Conservation (phyloP, 2,797 vertebrate genomes). For the Alfaro cultratus region DNA sequence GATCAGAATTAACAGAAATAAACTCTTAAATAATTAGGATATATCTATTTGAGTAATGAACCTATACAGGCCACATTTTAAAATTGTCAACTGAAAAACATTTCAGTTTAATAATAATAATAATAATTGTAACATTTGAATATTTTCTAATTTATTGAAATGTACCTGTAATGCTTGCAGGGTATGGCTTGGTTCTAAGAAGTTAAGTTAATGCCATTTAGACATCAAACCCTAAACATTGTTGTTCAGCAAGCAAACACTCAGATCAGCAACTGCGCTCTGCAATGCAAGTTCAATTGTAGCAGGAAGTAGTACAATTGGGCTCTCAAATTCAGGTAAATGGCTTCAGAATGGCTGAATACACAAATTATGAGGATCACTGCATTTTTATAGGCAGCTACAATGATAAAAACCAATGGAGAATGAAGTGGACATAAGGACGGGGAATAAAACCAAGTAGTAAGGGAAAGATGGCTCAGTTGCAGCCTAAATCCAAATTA, state of each 20-base stretch:
- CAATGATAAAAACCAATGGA: neutral
- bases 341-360: neutral
- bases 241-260: neutral
- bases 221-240: neutral
- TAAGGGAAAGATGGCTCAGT: neutral
- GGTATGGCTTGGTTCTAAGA: neutral
- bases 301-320: neutral
- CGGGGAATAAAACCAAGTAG: neutral
- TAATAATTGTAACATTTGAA: neutral
- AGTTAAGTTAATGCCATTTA: neutral
- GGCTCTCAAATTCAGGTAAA: neutral
- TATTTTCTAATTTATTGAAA: neutral
- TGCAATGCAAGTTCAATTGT: neutral
- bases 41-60: neutral
- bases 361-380: neutral
- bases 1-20: neutral
- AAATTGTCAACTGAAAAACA: neutral
- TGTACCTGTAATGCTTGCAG: neutral
- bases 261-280: neutral
- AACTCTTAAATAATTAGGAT: neutral
- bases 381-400: neutral
- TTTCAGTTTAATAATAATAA: neutral
- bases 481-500: neutral
- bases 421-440: neutral
- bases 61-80: neutral